Evolutionary conservation across 1,140 invertebrate genomes (phyloP).

Genomic region (Drosophila pandora): DNA sequence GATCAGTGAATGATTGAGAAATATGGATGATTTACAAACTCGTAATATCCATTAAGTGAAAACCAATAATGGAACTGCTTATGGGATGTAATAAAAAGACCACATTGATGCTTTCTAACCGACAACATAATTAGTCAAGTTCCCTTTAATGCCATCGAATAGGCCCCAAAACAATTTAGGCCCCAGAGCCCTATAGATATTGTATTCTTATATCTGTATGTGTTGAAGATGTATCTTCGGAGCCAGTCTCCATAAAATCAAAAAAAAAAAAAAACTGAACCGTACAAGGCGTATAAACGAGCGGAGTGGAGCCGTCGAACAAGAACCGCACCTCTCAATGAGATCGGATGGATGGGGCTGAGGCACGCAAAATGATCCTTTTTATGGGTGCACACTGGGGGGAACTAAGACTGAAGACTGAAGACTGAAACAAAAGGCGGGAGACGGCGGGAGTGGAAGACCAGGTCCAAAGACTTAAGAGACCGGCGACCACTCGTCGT

Average conservation of each 20-base stretch:
- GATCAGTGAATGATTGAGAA: neutral
- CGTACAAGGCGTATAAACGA: conserved; percentile 1
- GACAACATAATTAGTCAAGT: conserved; percentile 41
- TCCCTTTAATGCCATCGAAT: conserved; percentile 29
- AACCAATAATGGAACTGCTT: neutral
- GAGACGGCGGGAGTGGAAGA: conserved; percentile 3
- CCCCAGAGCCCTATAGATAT: conserved; percentile 6
- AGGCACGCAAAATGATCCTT: conserved; percentile 48
- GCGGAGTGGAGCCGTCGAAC: conserved; percentile 13
- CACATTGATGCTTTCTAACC: conserved; percentile 4
- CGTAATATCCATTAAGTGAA: neutral
- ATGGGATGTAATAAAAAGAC: neutral
- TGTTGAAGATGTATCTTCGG: conserved; percentile 20
- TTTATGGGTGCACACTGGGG: conserved; percentile 33
- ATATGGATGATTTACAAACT: neutral
- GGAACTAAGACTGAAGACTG: neutral
- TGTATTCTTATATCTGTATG: neutral
- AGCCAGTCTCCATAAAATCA: conserved; percentile 10
- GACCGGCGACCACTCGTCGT: conserved; percentile 46
- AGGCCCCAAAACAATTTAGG: conserved; percentile 33
- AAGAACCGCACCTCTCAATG: conserved; percentile 44
- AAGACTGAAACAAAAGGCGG: neutral
- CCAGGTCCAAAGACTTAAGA: conserved; percentile 35
- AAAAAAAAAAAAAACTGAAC: neutral
- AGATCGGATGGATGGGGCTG: conserved; percentile 36